These are phyloP conservation scores for Chelonus formosanus DNA, from an alignment of 2,888 invertebrate genomes.

Conservation along the genomic window DNA sequence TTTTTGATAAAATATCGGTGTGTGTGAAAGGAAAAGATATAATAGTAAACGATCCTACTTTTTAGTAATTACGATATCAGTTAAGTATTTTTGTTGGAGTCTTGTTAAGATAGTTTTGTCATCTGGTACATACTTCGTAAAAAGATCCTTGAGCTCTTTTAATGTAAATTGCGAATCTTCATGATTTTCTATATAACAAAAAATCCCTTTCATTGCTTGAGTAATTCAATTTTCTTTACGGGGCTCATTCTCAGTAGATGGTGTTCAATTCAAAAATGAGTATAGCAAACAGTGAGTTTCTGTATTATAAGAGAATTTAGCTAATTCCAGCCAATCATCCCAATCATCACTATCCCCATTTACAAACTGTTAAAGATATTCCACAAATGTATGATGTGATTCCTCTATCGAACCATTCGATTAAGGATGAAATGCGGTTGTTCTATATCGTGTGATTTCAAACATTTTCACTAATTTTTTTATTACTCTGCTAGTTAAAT, in stretches of 20 bases:
- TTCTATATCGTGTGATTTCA: too few species aligned
- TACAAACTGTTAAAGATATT: too few species aligned
- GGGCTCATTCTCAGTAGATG: constrained; percentile 49
- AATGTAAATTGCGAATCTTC: constrained; percentile 60
- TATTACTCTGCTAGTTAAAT: too few species aligned
- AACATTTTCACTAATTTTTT: too few species aligned
- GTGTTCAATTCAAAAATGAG: constrained; percentile 51
- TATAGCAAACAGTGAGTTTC: constrained; percentile 55
- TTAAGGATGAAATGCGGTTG: too few species aligned
- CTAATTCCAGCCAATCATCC: too few species aligned
- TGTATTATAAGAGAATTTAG: too few species aligned
- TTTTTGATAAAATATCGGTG: constrained; percentile 52
- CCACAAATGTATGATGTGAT: too few species aligned
- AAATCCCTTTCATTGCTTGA: constrained; percentile 58
- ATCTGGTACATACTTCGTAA: constrained; percentile 53
- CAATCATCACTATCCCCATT: too few species aligned
- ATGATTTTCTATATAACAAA: constrained; percentile 58
- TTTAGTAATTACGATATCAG: constrained; percentile 44
- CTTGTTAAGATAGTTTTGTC: constrained; percentile 50
- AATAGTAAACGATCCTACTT: constrained; percentile 53
- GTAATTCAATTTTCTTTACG: constrained; percentile 57
- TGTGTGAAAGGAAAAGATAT: constrained; percentile 56
- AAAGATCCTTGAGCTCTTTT: constrained; percentile 52
- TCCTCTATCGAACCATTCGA: too few species aligned
- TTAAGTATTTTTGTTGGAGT: constrained; percentile 52